phyloP scores from a whole-genome alignment of 2,797 vertebrate genomes.

The Hippocampus kuda region DNA sequence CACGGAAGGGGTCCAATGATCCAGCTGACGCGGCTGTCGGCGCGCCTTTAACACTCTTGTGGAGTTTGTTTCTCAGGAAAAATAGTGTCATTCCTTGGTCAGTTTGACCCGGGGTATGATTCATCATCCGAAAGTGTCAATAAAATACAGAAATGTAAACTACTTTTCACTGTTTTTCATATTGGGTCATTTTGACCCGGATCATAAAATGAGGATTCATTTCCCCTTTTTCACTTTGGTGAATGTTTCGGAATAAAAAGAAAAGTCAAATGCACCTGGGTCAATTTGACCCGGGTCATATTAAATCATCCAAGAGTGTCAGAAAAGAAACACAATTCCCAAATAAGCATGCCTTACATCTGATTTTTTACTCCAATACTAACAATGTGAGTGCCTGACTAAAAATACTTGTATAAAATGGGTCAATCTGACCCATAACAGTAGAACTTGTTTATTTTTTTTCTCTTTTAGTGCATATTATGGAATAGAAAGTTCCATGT shows the following conservation, averaged over 20 bases:
- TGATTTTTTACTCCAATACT: too few species aligned
- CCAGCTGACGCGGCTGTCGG: constrained; percentile 59
- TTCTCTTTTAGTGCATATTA: background rate
- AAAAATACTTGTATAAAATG: background rate
- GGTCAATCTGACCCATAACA: background rate
- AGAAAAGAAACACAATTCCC: too few species aligned
- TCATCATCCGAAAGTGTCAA: too few species aligned
- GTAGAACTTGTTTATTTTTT: background rate
- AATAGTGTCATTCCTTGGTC: background rate
- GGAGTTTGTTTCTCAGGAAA: too few species aligned
- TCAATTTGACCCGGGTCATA: background rate
- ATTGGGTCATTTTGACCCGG: too few species aligned
- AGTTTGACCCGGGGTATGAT: background rate
- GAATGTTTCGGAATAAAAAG: too few species aligned
- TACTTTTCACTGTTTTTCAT: too few species aligned
- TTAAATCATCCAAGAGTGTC: background rate
- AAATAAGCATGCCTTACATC: too few species aligned
- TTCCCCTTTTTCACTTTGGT: too few species aligned
- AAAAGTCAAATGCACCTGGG: constrained; percentile 3
- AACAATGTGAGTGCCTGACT: too few species aligned
- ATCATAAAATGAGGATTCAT: too few species aligned
- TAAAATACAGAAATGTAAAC: too few species aligned
- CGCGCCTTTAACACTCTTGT: constrained; percentile 58
- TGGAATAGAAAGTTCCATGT: background rate
- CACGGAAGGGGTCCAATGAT: constrained; percentile 58